A percentile compares a stretch with the other conserved stretches of the same genome.
These are phyloP conservation scores for Montifringilla adamsi DNA, from an alignment of 2,113 vertebrate genomes.

Conservation along the genomic window DNA sequence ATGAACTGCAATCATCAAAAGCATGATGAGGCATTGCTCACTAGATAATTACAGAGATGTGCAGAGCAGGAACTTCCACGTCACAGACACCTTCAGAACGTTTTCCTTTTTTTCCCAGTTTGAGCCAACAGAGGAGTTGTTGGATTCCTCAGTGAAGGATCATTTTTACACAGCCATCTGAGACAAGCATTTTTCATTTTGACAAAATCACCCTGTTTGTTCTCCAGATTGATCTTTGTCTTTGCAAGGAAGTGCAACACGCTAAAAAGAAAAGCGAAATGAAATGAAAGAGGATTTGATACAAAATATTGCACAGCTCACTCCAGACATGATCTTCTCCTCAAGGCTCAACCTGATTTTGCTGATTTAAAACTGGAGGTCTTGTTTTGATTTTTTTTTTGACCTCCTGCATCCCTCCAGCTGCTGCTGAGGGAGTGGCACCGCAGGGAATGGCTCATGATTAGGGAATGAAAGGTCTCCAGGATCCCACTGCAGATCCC, in stretches of 20 bases:
- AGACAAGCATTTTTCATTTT: not conserved
- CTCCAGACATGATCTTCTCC: not conserved
- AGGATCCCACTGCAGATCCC: not conserved
- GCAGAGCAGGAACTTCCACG: not conserved
- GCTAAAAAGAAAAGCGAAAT: not conserved
- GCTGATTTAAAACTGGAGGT: not conserved
- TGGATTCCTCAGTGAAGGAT: not conserved
- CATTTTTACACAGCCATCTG: not conserved
- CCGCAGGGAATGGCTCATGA: not conserved
- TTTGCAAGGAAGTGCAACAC: not conserved
- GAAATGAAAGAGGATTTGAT: not conserved
- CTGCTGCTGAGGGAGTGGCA: not conserved
- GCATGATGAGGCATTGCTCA: not conserved
- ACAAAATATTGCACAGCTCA: not conserved
- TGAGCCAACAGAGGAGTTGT: not conserved
- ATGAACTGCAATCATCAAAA: not conserved
- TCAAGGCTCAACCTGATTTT: not conserved
- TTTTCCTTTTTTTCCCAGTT: not conserved
- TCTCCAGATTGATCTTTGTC: not conserved
- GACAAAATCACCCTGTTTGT: not conserved
- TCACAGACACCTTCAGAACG: not conserved
- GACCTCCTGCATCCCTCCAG: not conserved
- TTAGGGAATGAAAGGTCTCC: not conserved
- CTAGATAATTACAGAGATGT: not conserved
- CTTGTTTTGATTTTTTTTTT: not conserved